Evolutionary conservation across 64 coral and sea anemone species (phyloP).

Genomic region (Montipora capricornis): DNA sequence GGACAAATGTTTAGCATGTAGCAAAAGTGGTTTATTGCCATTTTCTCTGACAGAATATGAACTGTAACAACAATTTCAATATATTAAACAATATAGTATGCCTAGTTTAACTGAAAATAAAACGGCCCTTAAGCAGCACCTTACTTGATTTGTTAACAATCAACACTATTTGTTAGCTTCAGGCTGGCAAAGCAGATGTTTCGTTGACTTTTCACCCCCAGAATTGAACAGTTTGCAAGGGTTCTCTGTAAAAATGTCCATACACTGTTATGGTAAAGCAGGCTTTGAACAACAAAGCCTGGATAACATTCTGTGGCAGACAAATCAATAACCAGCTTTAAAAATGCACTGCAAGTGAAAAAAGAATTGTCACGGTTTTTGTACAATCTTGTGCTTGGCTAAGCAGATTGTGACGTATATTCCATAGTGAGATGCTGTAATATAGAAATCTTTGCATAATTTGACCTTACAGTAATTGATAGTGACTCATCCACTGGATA

Average conservation of each 20-base stretch:
- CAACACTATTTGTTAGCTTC: not conserved
- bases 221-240: conserved; percentile 5
- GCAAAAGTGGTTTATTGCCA: not conserved
- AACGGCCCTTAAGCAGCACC: conserved; percentile 1
- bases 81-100: not conserved
- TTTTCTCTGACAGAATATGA: conserved; percentile 10
- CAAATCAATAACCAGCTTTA: not conserved
- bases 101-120: not conserved
- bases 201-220: conserved; percentile 44
- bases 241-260: conserved; percentile 31
- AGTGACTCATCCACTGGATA: conserved; percentile 13
- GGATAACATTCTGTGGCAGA: conserved; percentile 30
- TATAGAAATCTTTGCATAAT: conserved; percentile 35
- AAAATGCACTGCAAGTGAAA: not conserved
- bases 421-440: conserved; percentile 20
- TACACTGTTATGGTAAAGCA: conserved; percentile 38
- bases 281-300: conserved; percentile 27
- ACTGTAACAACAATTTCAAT: conserved; percentile 14
- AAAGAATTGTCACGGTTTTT: not conserved
- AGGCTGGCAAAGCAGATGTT: conserved; percentile 13
- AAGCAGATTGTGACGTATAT: conserved; percentile 45
- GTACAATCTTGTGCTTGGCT: conserved; percentile 29
- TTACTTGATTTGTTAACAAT: not conserved
- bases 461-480: conserved; percentile 26
- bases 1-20: not conserved